Base-by-base conservation (phyloP, 2,797 vertebrate species). In the Brotula barbata region DNA sequence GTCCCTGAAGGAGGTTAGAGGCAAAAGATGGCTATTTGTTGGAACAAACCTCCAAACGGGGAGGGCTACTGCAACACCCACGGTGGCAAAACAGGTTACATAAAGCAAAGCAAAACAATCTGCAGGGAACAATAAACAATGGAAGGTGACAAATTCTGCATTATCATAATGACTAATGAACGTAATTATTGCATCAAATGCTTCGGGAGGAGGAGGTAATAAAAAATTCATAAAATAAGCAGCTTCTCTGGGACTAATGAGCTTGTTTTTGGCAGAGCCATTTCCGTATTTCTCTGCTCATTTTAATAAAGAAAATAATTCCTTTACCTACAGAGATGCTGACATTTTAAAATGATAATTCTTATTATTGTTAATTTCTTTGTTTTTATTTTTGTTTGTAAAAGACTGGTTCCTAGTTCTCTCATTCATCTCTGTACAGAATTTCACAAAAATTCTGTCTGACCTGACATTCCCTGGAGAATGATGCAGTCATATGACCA, bases 161-260 rank as follows among this genome's bases (percentile, higher is more conserved):
- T 83, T 80, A 78, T 80, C 62, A 49, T 16, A 21, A 47, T 87
- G 84, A 89, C 58, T 75, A 81, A 89, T 87, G 71, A 71, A 51
- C 73, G 68, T 80, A 84, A 89, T 89, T 87, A 85, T 85, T 77
- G 71, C 50, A 85, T 85, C 78, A 81, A 66, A 58, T 48, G 49
- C 71, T 74, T 64, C 73, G 61, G 46, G 41, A 58, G 60, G 13
- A 28, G 19, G 47, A n/a, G 44, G 19, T 60, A 80, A 74, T 82
- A 64, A 64, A 66, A 79, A 84, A n/a, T 77, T 78, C 71, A 85
- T 85, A 79, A 80, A 80, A n/a, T 59, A 82, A 78, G 72, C 62
- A 62, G 56, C 54, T 50, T 74, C 64, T 62, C 23, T 13, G 50
- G 25, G 55, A 46, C 49, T 83, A 84, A 88, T 76, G 63, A 79